These are phyloP conservation scores for Bombus waltoni DNA, from an alignment of 1,140 invertebrate species.

Conservation along the genomic window DNA sequence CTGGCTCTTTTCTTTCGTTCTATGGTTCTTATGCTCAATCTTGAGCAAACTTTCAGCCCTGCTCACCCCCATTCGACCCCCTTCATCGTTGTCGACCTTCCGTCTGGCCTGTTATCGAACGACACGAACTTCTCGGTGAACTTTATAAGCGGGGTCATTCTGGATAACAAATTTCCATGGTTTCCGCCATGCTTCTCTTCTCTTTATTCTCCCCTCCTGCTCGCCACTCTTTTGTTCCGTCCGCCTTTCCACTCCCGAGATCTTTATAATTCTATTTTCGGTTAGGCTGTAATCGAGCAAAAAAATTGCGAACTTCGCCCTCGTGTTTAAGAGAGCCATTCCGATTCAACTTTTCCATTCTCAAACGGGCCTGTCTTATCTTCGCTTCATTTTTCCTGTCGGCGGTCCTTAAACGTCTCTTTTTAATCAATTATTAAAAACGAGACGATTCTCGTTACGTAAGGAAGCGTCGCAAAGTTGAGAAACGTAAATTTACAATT, in stretches of 20 bases:
- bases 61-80: neutral
- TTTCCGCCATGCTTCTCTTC: conserved; percentile 13
- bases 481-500: neutral
- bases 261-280: conserved; percentile 55
- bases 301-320: conserved; percentile 17
- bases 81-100: conserved; percentile 47
- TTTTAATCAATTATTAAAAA: neutral
- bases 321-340: conserved; percentile 19
- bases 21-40: conserved; percentile 30
- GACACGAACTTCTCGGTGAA: conserved; percentile 48
- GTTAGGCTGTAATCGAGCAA: conserved; percentile 34
- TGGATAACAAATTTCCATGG: conserved; percentile 59
- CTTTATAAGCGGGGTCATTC: conserved; percentile 59
- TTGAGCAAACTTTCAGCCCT: conserved; percentile 43
- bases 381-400: neutral
- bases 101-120: conserved; percentile 54
- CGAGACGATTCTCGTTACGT: neutral
- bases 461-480: neutral
- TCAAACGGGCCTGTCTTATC: neutral
- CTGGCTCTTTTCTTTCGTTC: neutral
- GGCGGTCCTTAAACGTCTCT: neutral
- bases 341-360: neutral
- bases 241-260: conserved; percentile 14
- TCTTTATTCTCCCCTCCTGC: conserved; percentile 18
- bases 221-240: conserved; percentile 16